Conservation (phyloP, 2,113 vertebrate genomes). For the Spea bombifrons region DNA sequence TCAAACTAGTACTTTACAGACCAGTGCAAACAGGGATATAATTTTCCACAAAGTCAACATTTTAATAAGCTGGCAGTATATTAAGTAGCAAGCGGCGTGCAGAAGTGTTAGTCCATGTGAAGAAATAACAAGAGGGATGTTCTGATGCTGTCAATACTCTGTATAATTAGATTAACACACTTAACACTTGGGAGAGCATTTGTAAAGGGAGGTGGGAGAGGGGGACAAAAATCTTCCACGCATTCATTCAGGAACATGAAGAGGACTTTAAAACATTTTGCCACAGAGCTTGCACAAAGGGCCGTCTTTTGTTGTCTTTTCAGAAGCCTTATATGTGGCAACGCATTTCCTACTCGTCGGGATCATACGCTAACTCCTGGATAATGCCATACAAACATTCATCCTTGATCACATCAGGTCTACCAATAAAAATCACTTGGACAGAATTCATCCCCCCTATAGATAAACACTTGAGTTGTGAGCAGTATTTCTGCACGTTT, state of each 20-base stretch:
- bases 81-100: conserved; percentile 29
- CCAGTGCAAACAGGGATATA: conserved; percentile 27
- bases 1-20: conserved; percentile 11
- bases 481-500: conserved; percentile 74
- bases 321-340: conserved; percentile 20
- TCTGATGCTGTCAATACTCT: conserved; percentile 39
- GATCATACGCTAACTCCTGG: conserved; percentile 21
- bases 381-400: conserved; percentile 49
- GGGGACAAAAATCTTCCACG: conserved; percentile 28
- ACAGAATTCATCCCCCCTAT: conserved; percentile 51
- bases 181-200: conserved; percentile 45
- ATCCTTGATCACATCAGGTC: conserved; percentile 87
- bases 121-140: conserved; percentile 44
- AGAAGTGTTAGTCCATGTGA: conserved; percentile 46
- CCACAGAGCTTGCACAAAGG: conserved; percentile 24
- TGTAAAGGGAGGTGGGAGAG: conserved; percentile 36
- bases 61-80: conserved; percentile 39
- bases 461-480: conserved; percentile 77
- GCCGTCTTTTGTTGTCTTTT: conserved; percentile 17
- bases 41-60: conserved; percentile 33
- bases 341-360: conserved; percentile 20
- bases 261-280: conserved; percentile 34
- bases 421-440: conserved; percentile 79
- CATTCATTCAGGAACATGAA: conserved; percentile 34
- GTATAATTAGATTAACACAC: conserved; percentile 48